Percentiles rank a stretch among this genome's conserved stretches.
Conservation (phyloP, 1,140 invertebrate genomes). For the Drosophila malerkotliana region DNA sequence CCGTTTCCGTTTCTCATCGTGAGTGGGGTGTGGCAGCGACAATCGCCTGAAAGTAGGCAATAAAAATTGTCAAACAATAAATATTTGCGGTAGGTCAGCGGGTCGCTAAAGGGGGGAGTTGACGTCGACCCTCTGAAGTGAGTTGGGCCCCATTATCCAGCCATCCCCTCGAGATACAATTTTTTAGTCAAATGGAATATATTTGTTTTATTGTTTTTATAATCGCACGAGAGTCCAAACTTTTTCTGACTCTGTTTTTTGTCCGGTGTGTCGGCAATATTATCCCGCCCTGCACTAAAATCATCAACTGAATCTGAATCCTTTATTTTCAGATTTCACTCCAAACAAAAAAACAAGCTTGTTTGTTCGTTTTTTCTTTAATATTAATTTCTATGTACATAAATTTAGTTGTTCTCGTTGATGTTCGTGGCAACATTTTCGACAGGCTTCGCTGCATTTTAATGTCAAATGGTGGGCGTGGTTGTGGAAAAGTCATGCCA, state of each 20-base stretch:
- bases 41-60: constrained; percentile 70
- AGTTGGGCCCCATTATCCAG: constrained; percentile 12
- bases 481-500: background rate
- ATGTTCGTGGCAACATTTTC: constrained; percentile 51
- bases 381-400: constrained; percentile 80
- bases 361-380: constrained; percentile 40
- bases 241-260: constrained; percentile 15
- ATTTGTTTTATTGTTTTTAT: constrained; percentile 60
- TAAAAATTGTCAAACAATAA: constrained; percentile 80
- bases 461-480: constrained; percentile 37
- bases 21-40: constrained; percentile 13
- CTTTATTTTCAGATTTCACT: constrained; percentile 6
- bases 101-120: constrained; percentile 16
- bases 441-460: constrained; percentile 69
- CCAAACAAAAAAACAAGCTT: constrained; percentile 19
- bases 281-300: constrained; percentile 25
- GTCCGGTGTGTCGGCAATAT: constrained; percentile 16
- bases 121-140: constrained; percentile 1
- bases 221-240: constrained; percentile 43
- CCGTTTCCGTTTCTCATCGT: constrained; percentile 15
- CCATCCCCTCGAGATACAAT: constrained; percentile 21
- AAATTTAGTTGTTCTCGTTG: constrained; percentile 67
- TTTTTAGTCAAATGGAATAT: constrained; percentile 35
- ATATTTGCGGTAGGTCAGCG: constrained; percentile 67
- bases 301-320: constrained; percentile 19